A percentile compares a stretch with the other conserved stretches of the same genome.
These are phyloP conservation scores for Allophyes oxyacanthae DNA, from an alignment of 2,888 invertebrate genomes.

Conservation along the genomic window DNA sequence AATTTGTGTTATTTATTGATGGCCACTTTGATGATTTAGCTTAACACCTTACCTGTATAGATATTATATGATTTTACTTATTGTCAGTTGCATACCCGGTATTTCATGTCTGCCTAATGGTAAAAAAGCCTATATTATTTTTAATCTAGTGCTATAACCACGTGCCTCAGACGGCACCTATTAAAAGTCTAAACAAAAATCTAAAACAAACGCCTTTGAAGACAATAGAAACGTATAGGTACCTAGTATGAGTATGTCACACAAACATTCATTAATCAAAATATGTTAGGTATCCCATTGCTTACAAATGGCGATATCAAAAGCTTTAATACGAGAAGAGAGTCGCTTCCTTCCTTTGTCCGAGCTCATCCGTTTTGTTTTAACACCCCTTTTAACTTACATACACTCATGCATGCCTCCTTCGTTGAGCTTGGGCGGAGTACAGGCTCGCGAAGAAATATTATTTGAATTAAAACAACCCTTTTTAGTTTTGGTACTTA, in stretches of 20 bases:
- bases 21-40: no score
- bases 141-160: no score
- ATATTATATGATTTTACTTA: no score
- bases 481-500: no score
- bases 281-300: slow-evolving; percentile 83
- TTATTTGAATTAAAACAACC: slow-evolving; percentile 1
- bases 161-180: no score
- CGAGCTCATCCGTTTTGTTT: slow-evolving; percentile 88
- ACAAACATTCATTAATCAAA: slow-evolving; percentile 82
- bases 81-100: no score
- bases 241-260: slow-evolving; percentile 33
- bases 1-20: no score
- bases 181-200: slow-evolving; percentile 11
- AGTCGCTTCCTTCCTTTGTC: slow-evolving; percentile 87
- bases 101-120: no score
- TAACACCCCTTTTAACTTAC: slow-evolving; percentile 88
- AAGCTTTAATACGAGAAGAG: slow-evolving; percentile 79
- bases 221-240: slow-evolving; percentile 37
- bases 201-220: slow-evolving; percentile 42
- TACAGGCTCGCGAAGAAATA: slow-evolving; percentile 27
- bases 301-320: slow-evolving; percentile 78
- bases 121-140: no score
- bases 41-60: no score
- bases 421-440: slow-evolving; percentile 65
- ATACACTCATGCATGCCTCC: slow-evolving; percentile 81